These are phyloP conservation scores for Falco columbarius DNA, from an alignment of 2,797 vertebrate species.

Conservation along the genomic window DNA sequence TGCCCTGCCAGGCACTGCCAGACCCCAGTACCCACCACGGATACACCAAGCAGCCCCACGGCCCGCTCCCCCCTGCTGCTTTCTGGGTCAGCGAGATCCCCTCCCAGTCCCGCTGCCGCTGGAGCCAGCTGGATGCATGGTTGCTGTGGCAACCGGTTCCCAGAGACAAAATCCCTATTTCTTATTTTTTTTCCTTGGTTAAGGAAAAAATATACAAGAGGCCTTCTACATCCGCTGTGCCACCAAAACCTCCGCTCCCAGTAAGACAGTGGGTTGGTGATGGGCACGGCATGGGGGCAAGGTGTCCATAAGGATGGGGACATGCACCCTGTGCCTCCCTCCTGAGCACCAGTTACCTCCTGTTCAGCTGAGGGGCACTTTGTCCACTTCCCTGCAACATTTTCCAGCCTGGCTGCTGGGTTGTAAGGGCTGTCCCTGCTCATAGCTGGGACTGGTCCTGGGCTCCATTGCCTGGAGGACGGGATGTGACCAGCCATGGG, in stretches of 20 bases:
- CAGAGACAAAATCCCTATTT: conserved; percentile 48
- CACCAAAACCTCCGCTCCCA: rapidly evolving
- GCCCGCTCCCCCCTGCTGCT: not conserved
- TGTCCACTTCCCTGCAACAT: not conserved
- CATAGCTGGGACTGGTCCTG: not conserved
- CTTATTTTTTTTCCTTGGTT: not conserved
- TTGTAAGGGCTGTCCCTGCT: not conserved
- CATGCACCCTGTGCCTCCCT: not conserved
- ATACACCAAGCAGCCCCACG: not conserved
- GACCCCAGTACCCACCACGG: rapidly evolving
- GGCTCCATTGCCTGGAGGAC: not conserved
- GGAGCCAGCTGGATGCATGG: conserved; percentile 53
- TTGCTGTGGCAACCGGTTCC: conserved; percentile 76
- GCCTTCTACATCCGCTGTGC: rapidly evolving
- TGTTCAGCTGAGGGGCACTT: not conserved
- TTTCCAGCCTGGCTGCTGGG: rapidly evolving
- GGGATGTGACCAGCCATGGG: not conserved
- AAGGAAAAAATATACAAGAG: not conserved
- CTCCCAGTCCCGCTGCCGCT: conserved; percentile 52
- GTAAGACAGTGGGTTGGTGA: rapidly evolving
- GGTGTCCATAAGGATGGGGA: not conserved
- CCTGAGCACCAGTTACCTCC: rapidly evolving
- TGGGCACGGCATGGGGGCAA: not conserved
- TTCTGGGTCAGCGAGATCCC: conserved; percentile 67
- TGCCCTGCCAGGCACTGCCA: not conserved